Base-by-base conservation (phyloP, 2,797 vertebrate species). In the Cyclopterus lumpus region DNA sequence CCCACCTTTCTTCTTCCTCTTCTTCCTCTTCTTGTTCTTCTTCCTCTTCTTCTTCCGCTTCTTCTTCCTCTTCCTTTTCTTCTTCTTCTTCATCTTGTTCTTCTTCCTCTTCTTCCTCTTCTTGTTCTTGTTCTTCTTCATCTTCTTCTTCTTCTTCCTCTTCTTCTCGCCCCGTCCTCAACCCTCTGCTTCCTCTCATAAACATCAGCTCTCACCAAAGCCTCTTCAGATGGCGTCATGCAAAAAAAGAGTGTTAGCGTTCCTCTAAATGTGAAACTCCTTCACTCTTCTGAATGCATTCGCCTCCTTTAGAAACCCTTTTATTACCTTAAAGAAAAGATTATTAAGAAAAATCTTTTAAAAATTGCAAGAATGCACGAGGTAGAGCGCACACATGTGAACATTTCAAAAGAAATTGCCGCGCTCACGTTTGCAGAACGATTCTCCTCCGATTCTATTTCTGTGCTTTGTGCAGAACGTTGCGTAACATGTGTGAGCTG, bases 171-270 rank as follows among this genome's bases (percentile, higher is more conserved):
- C 32, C 36, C 36, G 36, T 36, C 38, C 36, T 38, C 36, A 3
- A 7, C 60, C 34, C n/a, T 20, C 55, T 16, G 1, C 54, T 71
- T 55, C 65, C 46, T 32, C 70, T 73, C 59, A 38, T 68, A 67
- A 67, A 80, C 53, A 11, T 57, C 75, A 71, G 12, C 32, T 42
- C 57, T 58, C 62, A 42, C 55, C 38, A 71, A 73, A 82, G 77
- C 68, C 73, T 79, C 75, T 74, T 54, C 6, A 71, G 59, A 62
- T 18, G 5, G 26, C 3, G 46, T 59, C 14, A 32, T 55, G 54
- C 28, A 30, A 32, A 57, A 57, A 55, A 40, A 24, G 15, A 2
- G 0, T 30, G n/a, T 38, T 26, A n/a, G 1, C 7, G 11, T 53
- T 14, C 36, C 38, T 64, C 10, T 22, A 2, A 46, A n/a, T 64